Evolutionary conservation across 2,113 vertebrate genomes (phyloP), one percentile per base, ranked within the genome.

Genomic region (Trichechus manatus): DNA sequence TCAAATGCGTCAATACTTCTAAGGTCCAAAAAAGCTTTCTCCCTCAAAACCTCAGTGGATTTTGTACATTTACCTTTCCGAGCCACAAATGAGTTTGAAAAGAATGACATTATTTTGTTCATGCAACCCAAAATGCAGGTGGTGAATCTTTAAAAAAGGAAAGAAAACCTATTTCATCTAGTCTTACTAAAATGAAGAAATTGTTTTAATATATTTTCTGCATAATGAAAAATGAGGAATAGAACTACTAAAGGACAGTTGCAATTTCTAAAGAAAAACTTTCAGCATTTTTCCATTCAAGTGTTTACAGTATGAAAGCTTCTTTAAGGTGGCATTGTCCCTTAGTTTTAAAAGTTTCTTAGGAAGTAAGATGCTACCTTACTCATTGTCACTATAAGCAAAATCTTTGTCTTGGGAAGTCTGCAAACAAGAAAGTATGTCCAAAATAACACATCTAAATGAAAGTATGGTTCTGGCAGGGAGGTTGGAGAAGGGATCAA

Each of bases 391-490:
- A 75, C 61, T 64, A 83, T 23, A 94, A 79, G 61, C 15, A 89
- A 95, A 96, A 87, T 90, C 25, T 61, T 89, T 42, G 79, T 0
- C 1, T 68, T 84, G 72, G 75, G 70, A 97, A 96, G 44, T 22
- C 44, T 96, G 22, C 66, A 93, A 92, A 84, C 79, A 81, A 95
- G 9, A 85, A 91, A 95, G 9, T 9, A 9, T 74, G 63, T 7
- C 44, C 61, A 75, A 59, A 94, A 36, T 86, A 95, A 94, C 27
- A 53, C 5, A 47, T 66, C 56, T 93, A 95, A 97, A 88, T 31
- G 87, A 94, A 98, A 93, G 13, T 14, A 70, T 17, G 6, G 89
- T 94, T 74, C 64, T 90, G 59, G 14, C 42, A 75, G 3, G 39
- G 5, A 95, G 1, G 4, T 10, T 79, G 20, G 13, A 20, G 80